Percentiles rank a stretch among this genome's conserved stretches.
phyloP scores from a whole-genome alignment of 2,888 invertebrate species.

The Andrena bicolor region DNA sequence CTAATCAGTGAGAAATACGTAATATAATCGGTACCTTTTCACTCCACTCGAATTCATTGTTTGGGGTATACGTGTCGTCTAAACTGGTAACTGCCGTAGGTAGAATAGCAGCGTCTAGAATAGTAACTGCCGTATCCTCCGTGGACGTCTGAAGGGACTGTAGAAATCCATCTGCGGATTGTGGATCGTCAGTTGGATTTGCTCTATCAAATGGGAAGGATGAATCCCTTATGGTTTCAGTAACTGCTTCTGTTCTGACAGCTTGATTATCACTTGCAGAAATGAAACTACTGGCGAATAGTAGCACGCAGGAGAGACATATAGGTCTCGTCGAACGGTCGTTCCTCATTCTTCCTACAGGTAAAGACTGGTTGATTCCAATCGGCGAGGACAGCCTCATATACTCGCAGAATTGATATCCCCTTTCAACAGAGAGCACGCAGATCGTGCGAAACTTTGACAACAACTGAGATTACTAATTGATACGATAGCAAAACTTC shows the following conservation, averaged over 20 bases:
- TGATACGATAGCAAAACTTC: neutral
- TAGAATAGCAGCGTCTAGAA: too few species aligned
- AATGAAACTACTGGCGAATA: neutral
- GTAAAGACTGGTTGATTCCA: slow-evolving; percentile 33
- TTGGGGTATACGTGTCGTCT: too few species aligned
- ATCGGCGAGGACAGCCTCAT: slow-evolving; percentile 41
- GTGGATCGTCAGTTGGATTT: too few species aligned
- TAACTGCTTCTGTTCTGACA: too few species aligned
- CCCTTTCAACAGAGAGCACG: slow-evolving; percentile 60
- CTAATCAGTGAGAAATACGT: too few species aligned
- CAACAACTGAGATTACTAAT: slow-evolving; percentile 52
- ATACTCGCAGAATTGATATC: slow-evolving; percentile 47
- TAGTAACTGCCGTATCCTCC: too few species aligned
- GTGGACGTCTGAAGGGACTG: too few species aligned
- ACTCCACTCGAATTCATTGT: too few species aligned
- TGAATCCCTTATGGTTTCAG: neutral
- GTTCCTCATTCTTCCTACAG: slow-evolving; percentile 42
- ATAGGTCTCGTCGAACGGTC: neutral
- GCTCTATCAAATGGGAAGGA: neutral
- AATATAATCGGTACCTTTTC: too few species aligned
- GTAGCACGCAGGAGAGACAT: neutral
- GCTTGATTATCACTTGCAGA: neutral
- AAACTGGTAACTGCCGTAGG: too few species aligned
- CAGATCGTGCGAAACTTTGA: slow-evolving; percentile 59
- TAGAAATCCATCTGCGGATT: too few species aligned